Evolutionary conservation across 2,888 invertebrate species (phyloP), one percentile per base, ranked within the genome.

Genomic region (Epinotia ramella): DNA sequence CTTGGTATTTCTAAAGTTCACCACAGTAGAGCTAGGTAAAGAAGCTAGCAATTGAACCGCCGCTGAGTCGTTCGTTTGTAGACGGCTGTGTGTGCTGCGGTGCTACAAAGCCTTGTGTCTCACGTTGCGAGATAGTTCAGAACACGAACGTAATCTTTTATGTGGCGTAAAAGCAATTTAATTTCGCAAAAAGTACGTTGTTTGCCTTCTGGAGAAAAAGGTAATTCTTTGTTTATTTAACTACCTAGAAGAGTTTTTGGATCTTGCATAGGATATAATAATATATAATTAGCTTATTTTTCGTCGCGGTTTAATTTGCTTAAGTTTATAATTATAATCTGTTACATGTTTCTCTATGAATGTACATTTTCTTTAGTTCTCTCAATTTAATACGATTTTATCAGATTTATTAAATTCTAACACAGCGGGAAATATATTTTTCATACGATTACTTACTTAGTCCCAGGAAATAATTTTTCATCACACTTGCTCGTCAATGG

Each of bases 71-170:
- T 59, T 59, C 56, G 68, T 73, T 73, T 73, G 68, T 46, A 62
- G 62, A 46, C 12, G 57, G 28, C 57, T 73, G 68, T 64, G 64
- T 49, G 57, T 49, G 64, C n/a, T 70, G 65, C 49, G 59, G 69
- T 60, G 46, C 69, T 74, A 69, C 74, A 59, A 65, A 66, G 53
- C 70, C 74, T 59, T 49, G 49, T 46, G 49, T 69, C 57, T 33
- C 63, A 33, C 44, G 24, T n/a, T 56, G 46, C n/a, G 46, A 57
- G 46, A 33, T 57, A 46, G 20, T 69, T 59, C 46, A 70, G 64
- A 12, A 57, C 28, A 44, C 44, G 46, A 46, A 44, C 44, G 46
- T 57, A 24, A 68, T 60, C 59, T 18, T 69, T 59, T 69, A 6
- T 44, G 57, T 12, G 46, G n/a, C 46, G 40, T 60, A 12, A 46